A percentile compares a stretch with the other conserved stretches of the same genome.
Evolutionary conservation across 2,888 invertebrate species (phyloP).

Genomic region (Malacosoma neustria): DNA sequence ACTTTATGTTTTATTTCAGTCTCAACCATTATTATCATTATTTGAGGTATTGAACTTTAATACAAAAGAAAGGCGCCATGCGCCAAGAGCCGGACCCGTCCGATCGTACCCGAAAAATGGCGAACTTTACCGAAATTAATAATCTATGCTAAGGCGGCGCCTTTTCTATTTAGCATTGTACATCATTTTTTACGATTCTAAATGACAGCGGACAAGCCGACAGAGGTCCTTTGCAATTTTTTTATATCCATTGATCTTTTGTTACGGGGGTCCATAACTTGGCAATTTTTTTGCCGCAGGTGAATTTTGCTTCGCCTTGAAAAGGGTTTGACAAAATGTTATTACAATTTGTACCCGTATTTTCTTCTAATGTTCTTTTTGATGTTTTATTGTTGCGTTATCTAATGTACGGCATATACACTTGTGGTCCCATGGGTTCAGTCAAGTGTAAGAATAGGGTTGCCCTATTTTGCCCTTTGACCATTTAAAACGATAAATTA

Average conservation of each 20-base stretch:
- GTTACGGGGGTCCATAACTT: constrained; percentile 50
- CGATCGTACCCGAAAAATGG: constrained; percentile 10
- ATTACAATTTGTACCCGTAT: not conserved
- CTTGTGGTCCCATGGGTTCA: too few relatives aligned
- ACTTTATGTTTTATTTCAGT: not conserved
- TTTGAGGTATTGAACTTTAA: too few relatives aligned
- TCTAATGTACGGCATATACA: too few relatives aligned
- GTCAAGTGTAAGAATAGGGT: too few relatives aligned
- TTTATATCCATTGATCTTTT: constrained; percentile 43
- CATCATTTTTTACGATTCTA: constrained; percentile 41
- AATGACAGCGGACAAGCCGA: constrained; percentile 40
- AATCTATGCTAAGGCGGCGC: constrained; percentile 5
- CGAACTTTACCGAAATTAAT: constrained; percentile 4
- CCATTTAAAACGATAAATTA: too few relatives aligned
- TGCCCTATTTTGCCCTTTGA: too few relatives aligned
- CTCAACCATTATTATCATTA: not conserved
- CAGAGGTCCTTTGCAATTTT: constrained; percentile 41
- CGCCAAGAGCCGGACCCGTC: constrained; percentile 16
- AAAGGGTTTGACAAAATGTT: not conserved
- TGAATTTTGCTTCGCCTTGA: constrained; percentile 22
- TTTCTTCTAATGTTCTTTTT: too few relatives aligned
- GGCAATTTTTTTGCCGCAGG: constrained; percentile 48
- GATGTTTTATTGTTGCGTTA: too few relatives aligned
- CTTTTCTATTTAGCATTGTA: constrained; percentile 32
- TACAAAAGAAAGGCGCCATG: constrained; percentile 25